Conservation (phyloP, 2,797 vertebrate species). For the Cheirogaleus major region DNA sequence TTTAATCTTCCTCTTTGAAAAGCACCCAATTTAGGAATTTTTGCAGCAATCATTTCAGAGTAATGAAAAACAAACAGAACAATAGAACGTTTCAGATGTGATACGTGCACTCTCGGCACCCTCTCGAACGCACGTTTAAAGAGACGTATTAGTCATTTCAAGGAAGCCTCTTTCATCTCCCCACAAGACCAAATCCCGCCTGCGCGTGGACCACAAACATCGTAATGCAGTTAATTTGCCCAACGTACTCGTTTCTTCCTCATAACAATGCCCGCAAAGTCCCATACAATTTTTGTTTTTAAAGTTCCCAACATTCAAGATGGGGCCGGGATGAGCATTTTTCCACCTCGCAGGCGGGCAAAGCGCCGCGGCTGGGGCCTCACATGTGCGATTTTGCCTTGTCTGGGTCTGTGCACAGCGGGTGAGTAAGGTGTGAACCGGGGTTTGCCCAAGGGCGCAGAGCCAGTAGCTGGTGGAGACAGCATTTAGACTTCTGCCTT, state of each 20-base stretch:
- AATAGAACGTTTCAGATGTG: slow-evolving; percentile 75
- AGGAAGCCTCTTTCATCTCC: slow-evolving; percentile 41
- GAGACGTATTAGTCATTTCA: slow-evolving; percentile 60
- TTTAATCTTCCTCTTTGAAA: slow-evolving; percentile 77
- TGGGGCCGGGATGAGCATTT: background rate
- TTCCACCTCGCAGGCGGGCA: background rate
- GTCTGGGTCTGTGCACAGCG: background rate
- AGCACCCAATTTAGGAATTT: slow-evolving; percentile 79
- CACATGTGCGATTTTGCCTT: background rate
- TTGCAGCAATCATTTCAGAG: slow-evolving; percentile 72
- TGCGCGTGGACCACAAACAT: slow-evolving; percentile 5
- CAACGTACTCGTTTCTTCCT: slow-evolving; percentile 19
- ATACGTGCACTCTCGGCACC: slow-evolving; percentile 33
- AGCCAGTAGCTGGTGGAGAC: background rate
- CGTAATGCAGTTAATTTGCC: background rate
- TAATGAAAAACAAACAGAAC: slow-evolving; percentile 79
- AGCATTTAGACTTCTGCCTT: background rate
- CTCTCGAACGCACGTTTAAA: background rate
- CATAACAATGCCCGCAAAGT: background rate
- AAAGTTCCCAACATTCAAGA: background rate
- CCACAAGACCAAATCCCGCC: background rate
- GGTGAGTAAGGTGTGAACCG: background rate
- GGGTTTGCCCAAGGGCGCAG: background rate
- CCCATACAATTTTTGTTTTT: background rate
- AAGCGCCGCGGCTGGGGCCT: background rate